Base-by-base conservation (phyloP, 2,797 vertebrate genomes). In the Sus cebifrons region DNA sequence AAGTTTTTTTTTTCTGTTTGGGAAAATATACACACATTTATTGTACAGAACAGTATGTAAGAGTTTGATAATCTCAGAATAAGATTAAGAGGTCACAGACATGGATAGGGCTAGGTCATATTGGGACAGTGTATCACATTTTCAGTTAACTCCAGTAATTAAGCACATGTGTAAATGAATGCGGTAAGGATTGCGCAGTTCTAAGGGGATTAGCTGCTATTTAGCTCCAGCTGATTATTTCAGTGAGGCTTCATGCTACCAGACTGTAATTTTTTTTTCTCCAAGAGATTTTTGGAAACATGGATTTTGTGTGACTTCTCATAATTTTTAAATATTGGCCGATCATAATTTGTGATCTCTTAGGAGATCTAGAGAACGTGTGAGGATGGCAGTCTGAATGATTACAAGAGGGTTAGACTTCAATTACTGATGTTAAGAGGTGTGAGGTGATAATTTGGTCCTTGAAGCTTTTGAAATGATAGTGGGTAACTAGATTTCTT, bases 251-350 rank as follows among this genome's bases (percentile, higher is more conserved):
- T 52, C 62, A 0, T n/a, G 2, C 77, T 77, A 77, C 18, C 32
- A 93, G 29, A 54, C 36, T 20, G 81, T 94, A 36, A 27, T 87
- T 85, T 79, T 29, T 29, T 44, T 25, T 8, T 18, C 10, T 15
- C 15, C 5, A 62, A 60, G n/a, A 86, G 23, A 40, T 94, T 74
- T 23, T 23, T 90, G n/a, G 44, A 84, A 92, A 74, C 54, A 11
- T 86, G 40, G 40, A 68, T 68, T 85, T 96, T 89, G 11, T 67
- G 23, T 96, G 36, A 95, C 75, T 90, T 96, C 21, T 64, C 13
- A 27, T 93, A 25, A 77, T 88, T 96, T 95, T 49, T 92, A 87
- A 89, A 70, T 95, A 74, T 60, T 58, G 60, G 16, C 21, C 40
- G n/a, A 56, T 67, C 29, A 65, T 10, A 54, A 67, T 82, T 77